Base-by-base conservation (phyloP, 2,113 vertebrate species). In the Pionites leucogaster region DNA sequence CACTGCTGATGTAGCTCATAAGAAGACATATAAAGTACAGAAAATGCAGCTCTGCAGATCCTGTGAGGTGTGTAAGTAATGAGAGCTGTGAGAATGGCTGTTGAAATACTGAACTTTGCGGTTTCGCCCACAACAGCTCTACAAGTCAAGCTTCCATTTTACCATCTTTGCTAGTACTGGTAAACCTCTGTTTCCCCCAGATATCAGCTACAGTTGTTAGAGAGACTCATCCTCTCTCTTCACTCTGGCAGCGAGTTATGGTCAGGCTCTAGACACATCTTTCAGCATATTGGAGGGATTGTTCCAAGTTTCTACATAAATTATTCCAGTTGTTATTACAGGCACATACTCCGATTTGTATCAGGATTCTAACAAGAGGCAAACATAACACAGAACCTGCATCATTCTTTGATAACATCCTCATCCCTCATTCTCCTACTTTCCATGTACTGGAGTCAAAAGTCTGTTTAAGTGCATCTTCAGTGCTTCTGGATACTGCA, bases 361-460 rank as follows among this genome's bases (percentile, higher is more conserved):
- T 23, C 22, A 53, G 60, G 19, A 67, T 47, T 1, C 1, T 9
- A 46, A 41, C 20, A 70, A 44, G 17, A 81, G 46, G 46, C 13
- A 74, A 83, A 81, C 28, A 44, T 31, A 93, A 31, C 49, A 63
- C 0, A 77, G 39, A 86, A 8, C 3, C 25, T 59, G 25, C 5
- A 41, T 70, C 65, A 31, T 17, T 39, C 28, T 41, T 22, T 17
- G 17, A 60, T 70, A 75, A 84, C 3, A 0, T 15, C 19, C n/a
- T 23, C 0, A 0, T 70, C 13, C 19, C n/a, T 23, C 0, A 0
- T 70, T 81, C 47, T 52, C 15, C 10, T 31, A 13, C 46, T 79
- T 47, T 47, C 31, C 3, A 5, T 1, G 11, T 29, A 17, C 1
- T 49, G 60, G 69, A 87, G 63, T 57, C 46, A 46, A 37, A 68